Base-by-base conservation (phyloP, 1,140 invertebrate genomes). In the Bombus turneri region DNA sequence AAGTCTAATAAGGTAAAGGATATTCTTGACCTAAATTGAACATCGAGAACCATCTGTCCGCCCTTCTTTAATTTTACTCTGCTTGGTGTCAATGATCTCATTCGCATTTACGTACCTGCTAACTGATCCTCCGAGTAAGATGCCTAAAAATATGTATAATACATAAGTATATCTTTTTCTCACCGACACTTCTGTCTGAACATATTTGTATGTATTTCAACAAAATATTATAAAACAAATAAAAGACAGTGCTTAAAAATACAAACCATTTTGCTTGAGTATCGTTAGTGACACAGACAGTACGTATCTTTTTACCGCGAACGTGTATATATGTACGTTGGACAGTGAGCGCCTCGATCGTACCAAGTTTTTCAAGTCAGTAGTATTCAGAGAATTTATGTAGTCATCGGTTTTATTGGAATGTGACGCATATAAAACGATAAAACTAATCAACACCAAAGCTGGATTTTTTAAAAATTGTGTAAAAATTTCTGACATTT, bases 111-210 rank as follows among this genome's bases (percentile, higher is more conserved):
- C 97, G 98, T 96, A 98, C 98, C 98, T 93, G 97, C 97, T 95
- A 98, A 96, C 96, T 98, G 98, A 96, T 98, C 98, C 96, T 98
- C 98, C 57, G 97, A 97, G 95, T 98, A 98, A 91, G 97, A 97
- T 93, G 97, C 97, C 98, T 98, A 96, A 80, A 88, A 90, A 82
- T 73, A 86, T 72, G 75, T 34, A 59, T 62, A 25, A n/a, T 39
- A 34, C 10, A 37, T 37, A 37, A 37, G 37, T 37, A 37, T 31
- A n/a, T 59, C 0, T n/a, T 37, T 31, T 57, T 22, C 18, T 53
- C 6, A 62, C 34, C 0, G 37, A 47, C 34, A 25, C 28, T 34
- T 31, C 6, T 25, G 3, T 76, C 31, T 39, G 15, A 47, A 37
- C 43, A 72, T 37, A 43, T 39, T 34, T 12, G 6, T 28, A 13